These are phyloP conservation scores for Gila orcuttii DNA, from an alignment of 2,113 vertebrate species.

Conservation along the genomic window DNA sequence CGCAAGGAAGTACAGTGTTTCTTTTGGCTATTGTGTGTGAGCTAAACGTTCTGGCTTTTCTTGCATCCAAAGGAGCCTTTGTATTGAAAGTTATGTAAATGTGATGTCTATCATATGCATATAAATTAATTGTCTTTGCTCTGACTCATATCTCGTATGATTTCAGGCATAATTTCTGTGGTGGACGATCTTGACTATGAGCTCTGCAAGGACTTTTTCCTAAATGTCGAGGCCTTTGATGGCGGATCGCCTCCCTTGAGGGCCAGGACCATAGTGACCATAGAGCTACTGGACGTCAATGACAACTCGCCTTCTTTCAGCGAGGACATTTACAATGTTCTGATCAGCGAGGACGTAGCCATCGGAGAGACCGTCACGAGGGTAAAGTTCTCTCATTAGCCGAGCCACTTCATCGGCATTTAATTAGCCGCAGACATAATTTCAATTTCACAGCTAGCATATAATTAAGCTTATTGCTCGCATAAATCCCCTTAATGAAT, in stretches of 20 bases:
- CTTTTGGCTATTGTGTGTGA: not conserved
- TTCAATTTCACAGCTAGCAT: not conserved
- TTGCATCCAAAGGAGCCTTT: not conserved
- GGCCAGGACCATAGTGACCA: constrained; percentile 84
- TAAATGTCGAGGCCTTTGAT: constrained; percentile 93
- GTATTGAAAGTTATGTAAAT: not conserved
- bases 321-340: constrained; percentile 87
- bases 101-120: not conserved
- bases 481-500: constrained; percentile 42
- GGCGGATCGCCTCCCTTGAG: constrained; percentile 90
- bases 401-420: constrained; percentile 20
- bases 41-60: not conserved
- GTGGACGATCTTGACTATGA: constrained; percentile 91
- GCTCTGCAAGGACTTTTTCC: constrained; percentile 89
- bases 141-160: not conserved
- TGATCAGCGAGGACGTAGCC: constrained; percentile 89
- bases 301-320: constrained; percentile 91
- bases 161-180: constrained; percentile 85
- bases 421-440: constrained; percentile 18
- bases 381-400: constrained; percentile 72
- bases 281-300: constrained; percentile 93
- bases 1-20: not conserved
- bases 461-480: constrained; percentile 18
- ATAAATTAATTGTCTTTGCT: constrained; percentile 1
- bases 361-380: constrained; percentile 84